phyloP scores from a whole-genome alignment of 2,797 vertebrate genomes.

The Poeciliopsis paucimaculata region DNA sequence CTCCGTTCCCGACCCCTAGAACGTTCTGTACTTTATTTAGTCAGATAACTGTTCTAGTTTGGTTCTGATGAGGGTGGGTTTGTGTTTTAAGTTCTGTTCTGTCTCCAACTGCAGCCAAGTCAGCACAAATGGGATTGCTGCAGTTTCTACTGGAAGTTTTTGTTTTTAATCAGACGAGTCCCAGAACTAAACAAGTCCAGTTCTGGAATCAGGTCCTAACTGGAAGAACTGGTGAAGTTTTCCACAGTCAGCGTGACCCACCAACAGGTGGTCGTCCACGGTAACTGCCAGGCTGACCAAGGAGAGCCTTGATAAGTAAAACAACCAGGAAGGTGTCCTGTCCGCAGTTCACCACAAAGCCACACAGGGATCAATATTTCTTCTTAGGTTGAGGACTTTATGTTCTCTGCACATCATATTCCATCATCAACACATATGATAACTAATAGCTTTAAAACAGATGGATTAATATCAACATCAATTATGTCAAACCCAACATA shows the following conservation, averaged over 20 bases:
- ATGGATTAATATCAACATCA: background rate
- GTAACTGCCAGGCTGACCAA: background rate
- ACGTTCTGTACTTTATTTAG: background rate
- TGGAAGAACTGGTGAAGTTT: background rate
- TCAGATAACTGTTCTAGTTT: conserved; percentile 3
- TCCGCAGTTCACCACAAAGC: background rate
- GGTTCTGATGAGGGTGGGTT: background rate
- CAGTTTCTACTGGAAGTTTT: background rate
- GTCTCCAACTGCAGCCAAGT: background rate
- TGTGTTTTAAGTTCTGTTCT: background rate
- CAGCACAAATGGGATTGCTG: background rate
- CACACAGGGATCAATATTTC: background rate
- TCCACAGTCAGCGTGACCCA: background rate
- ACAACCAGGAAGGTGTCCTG: background rate
- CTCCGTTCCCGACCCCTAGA: background rate
- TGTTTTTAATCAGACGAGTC: background rate
- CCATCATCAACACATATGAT: background rate
- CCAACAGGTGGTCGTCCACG: background rate
- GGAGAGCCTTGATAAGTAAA: background rate
- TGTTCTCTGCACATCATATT: background rate
- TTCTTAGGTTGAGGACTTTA: background rate
- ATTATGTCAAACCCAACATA: too few relatives aligned
- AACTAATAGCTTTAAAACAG: background rate
- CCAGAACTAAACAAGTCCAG: background rate
- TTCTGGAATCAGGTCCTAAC: background rate